phyloP scores from a whole-genome alignment of 2,113 vertebrate species.

The Baryphthengus martii region DNA sequence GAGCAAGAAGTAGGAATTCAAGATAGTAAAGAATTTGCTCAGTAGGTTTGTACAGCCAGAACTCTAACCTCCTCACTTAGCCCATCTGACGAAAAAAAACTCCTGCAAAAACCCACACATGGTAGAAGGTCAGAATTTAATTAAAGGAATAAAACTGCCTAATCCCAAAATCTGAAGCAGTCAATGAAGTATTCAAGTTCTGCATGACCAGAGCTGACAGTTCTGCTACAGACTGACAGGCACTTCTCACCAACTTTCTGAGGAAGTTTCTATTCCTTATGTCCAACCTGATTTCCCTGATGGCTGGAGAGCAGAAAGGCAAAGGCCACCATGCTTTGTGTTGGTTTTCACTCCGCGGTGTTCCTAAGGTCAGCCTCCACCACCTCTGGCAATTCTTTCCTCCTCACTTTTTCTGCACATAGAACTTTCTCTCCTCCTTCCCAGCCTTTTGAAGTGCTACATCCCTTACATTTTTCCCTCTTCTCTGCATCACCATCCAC shows the following conservation, averaged over 20 bases:
- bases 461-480: background rate
- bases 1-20: background rate
- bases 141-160: background rate
- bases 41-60: background rate
- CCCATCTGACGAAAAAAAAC: background rate
- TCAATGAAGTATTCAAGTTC: background rate
- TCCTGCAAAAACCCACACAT: background rate
- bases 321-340: accelerated
- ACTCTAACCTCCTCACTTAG: background rate
- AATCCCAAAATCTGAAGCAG: background rate
- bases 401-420: background rate
- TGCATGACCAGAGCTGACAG: background rate
- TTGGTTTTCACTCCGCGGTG: background rate
- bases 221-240: background rate
- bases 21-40: background rate
- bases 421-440: background rate
- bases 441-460: background rate
- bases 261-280: background rate
- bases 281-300: background rate
- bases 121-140: background rate
- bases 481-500: background rate
- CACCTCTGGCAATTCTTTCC: background rate
- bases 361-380: background rate
- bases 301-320: background rate
- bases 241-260: background rate